Conservation (phyloP, 2,113 vertebrate genomes). For the Grammomys dolichurus region DNA sequence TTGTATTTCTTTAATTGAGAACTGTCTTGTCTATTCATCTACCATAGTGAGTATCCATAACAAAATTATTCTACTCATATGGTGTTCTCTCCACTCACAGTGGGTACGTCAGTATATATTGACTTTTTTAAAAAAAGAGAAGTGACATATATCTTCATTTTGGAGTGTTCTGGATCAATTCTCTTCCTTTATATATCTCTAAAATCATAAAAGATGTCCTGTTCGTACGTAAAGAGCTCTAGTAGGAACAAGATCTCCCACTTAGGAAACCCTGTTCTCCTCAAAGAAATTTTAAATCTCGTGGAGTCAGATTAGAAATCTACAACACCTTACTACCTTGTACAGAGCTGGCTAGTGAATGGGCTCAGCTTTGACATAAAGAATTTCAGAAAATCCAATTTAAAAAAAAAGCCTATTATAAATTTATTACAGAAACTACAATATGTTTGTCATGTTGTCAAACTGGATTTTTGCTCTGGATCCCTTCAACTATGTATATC, state of each 20-base stretch:
- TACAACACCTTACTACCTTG: neutral
- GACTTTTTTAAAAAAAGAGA: neutral
- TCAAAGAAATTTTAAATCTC: slow-evolving; percentile 20
- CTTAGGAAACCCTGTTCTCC: neutral
- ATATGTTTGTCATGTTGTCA: slow-evolving; percentile 6
- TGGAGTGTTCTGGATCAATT: neutral
- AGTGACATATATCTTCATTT: neutral
- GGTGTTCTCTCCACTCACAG: neutral
- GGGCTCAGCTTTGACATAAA: neutral
- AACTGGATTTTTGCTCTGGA: neutral
- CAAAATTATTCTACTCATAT: neutral
- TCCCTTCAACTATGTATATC: neutral
- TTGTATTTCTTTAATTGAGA: neutral
- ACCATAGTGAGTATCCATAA: no score
- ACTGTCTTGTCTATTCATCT: neutral
- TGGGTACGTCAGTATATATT: neutral
- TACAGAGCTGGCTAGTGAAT: neutral
- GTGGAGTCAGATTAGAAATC: neutral
- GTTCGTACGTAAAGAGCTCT: neutral
- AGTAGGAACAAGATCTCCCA: neutral
- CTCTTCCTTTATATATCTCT: neutral
- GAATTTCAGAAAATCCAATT: neutral
- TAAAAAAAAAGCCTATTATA: neutral
- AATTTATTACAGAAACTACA: neutral
- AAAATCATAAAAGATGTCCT: neutral